Base-by-base conservation (phyloP, 2,113 vertebrate species). In the Dromiciops gliroides region DNA sequence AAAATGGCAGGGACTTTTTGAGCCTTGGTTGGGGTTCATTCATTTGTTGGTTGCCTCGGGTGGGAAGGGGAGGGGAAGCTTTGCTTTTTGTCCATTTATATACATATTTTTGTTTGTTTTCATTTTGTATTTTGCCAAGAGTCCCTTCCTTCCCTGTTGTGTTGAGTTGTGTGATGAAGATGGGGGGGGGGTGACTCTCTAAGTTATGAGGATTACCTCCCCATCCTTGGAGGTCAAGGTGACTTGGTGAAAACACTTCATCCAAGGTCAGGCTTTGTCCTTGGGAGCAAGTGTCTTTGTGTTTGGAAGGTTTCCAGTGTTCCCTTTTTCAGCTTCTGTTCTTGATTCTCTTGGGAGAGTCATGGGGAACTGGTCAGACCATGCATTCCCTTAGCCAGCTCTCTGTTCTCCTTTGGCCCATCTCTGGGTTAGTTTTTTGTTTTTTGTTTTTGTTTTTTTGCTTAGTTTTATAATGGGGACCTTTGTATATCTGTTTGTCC, bases 1-100 rank as follows among this genome's bases (percentile, higher is more conserved):
- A 56, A 93, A 97, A 93, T 97, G 93, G 97, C 97, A 96, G 97
- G 96, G 95, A 56, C 96, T 97, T 83, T 83, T 97, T 95, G 92
- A 97, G 97, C 97, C 50, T 94, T 90, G 90, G 49, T 47, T 96
- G 92, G 91, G 89, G 89, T 50, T 92, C 90, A 93, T 93, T 92
- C 88, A 89, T 88, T 92, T 95, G 50, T 93, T 60, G 67, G n/a
- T 83, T 83, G 67, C n/a, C n/a, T 83, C 8, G 67, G 67, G 67
- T 44, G n/a, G 67, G 67, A 83, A 83, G 67, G 60, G 67, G 67
- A 44, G 67, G 67, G 67, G 67, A 83, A 83, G n/a, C 8, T 16
- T 75, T 52, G 91, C 12, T 83, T 60, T 48, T n/a, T 48, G 1
- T 23, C 22, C 25, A 56, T 90, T 56, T 48, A 23, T 89, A 25